Evolutionary conservation across 2,113 vertebrate genomes (phyloP), one percentile per base, ranked within the genome.

Genomic region (Sceloporus tristichus): DNA sequence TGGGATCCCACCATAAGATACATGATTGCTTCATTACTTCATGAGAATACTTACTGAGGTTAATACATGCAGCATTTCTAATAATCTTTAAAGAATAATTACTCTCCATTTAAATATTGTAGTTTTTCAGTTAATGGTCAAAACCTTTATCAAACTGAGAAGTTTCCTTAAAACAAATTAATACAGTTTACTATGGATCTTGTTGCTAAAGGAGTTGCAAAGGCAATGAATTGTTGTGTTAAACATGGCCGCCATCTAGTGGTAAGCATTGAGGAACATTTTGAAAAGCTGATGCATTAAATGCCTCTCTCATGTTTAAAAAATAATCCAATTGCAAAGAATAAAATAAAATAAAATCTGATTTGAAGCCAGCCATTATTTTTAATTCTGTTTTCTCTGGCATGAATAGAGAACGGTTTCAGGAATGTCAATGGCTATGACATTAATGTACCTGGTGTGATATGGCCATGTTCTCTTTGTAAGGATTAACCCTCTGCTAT

Each of bases 161-260:
- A 70, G 7, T 76, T 77, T 8, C 76, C 4, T 56, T 59, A 54
- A 5, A 2, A 48, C 3, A 3, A 14, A 34, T 19, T 38, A 21
- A 62, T 1, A 82, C 0, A 1, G 23, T 25, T 0, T 29, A 6
- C 2, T 68, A 3, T 10, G 23, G 3, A 42, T 0, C n/a, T 18
- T 23, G 1, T n/a, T 29, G 25, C 66, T 0, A 65, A 79, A 65
- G 54, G 2, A 16, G 18, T 73, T 54, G 25, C 48, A n/a, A 3
- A 18, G 59, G 13, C 13, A 62, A 62, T 70, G 70, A 74, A 86
- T 81, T 85, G 80, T 76, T 89, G 53, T n/a, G 0, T 54, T 38
- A 86, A 48, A 25, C 92, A 79, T 79, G 93, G 65, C 79, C 73
- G 89, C 95, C 95, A 11, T 91, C 95, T 95, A 91, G 83, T 85